Conservation (phyloP, 2,113 vertebrate genomes). For the Eurypyga helias region DNA sequence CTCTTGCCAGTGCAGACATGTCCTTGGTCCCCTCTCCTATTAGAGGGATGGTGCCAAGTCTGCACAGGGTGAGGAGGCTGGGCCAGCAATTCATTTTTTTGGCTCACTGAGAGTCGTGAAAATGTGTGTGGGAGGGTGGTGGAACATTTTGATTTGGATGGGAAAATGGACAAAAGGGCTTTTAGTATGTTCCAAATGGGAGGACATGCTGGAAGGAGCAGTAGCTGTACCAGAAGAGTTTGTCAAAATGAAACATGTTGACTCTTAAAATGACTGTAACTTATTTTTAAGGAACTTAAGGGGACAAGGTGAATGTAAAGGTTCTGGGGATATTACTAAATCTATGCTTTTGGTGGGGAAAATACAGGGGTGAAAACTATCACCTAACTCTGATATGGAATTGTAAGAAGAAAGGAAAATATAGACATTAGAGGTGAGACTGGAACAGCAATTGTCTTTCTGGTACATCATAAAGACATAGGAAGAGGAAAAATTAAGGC, state of each 20-base stretch:
- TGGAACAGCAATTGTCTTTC: background rate
- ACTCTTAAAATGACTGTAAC: background rate
- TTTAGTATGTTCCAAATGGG: background rate
- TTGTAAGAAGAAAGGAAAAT: background rate
- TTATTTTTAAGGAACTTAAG: background rate
- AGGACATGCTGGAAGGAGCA: background rate
- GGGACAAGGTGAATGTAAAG: background rate
- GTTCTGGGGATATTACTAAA: background rate
- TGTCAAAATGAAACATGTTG: background rate
- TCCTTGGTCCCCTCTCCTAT: background rate
- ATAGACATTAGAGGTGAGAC: background rate
- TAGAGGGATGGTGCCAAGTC: background rate
- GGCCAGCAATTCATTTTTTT: background rate
- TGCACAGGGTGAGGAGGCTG: background rate
- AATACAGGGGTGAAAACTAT: background rate
- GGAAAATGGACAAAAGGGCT: background rate
- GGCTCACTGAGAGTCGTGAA: background rate
- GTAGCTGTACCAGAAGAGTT: background rate
- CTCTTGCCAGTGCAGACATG: rapidly evolving
- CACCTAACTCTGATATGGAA: background rate
- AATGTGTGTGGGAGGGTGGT: background rate
- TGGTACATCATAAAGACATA: background rate
- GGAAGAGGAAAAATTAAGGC: background rate
- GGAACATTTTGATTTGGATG: background rate
- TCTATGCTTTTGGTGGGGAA: background rate